Evolutionary conservation across 92 coral and sea anemone species (phyloP).

Genomic region (Porites cylindrica): DNA sequence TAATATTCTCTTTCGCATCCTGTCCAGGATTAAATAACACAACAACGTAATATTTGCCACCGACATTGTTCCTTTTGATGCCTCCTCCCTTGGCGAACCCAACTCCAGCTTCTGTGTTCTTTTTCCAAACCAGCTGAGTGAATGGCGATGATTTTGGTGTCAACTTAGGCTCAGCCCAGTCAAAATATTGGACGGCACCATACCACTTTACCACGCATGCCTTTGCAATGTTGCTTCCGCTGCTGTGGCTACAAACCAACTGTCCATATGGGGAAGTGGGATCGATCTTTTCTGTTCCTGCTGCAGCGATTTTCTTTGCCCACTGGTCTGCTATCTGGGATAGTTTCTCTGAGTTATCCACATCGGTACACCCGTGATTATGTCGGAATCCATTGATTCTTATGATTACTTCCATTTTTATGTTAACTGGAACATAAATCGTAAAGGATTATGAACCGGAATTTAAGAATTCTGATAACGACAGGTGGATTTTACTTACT

Average conservation of each 20-base stretch:
- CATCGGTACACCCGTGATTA: conserved; percentile 66
- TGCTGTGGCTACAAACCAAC: conserved; percentile 52
- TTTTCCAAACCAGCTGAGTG: conserved; percentile 77
- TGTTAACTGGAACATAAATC: conserved; percentile 6
- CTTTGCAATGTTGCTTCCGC: conserved; percentile 29
- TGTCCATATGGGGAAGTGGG: conserved; percentile 53
- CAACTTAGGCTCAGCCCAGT: conserved; percentile 76
- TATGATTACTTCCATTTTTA: neutral
- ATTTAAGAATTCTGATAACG: too few species aligned
- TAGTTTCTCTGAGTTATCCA: conserved; percentile 52
- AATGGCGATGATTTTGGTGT: conserved; percentile 64
- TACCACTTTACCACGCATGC: conserved; percentile 77
- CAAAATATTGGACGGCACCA: conserved; percentile 70
- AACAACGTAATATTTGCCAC: conserved; percentile 47
- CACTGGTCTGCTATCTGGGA: conserved; percentile 45
- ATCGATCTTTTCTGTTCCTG: conserved; percentile 35
- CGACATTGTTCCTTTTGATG: neutral
- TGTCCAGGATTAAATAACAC: conserved; percentile 68
- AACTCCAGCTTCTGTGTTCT: conserved; percentile 62
- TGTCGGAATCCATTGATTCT: conserved; percentile 60
- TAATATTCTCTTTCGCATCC: conserved; percentile 25
- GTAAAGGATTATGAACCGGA: too few species aligned
- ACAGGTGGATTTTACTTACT: too few species aligned
- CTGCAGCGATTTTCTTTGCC: conserved; percentile 46
- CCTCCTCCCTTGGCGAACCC: conserved; percentile 34